phyloP scores from a whole-genome alignment of 1,140 invertebrate species.

The Pseudomyrmex dendroicus region DNA sequence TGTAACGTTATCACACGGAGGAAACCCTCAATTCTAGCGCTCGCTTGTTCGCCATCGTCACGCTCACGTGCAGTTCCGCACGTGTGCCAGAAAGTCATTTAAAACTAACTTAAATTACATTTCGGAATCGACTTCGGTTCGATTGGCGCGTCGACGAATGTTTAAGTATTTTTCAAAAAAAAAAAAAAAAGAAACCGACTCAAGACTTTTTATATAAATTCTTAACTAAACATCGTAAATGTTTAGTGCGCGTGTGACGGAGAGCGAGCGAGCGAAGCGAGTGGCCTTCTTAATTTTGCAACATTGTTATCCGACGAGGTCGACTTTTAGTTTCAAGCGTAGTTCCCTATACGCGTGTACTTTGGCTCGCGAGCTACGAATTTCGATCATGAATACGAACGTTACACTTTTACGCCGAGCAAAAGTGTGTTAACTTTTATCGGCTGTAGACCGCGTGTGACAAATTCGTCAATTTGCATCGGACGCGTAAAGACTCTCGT shows the following conservation, averaged over 20 bases:
- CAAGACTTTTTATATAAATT: neutral
- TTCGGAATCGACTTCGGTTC: neutral
- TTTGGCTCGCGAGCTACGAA: neutral
- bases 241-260: neutral
- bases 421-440: constrained; percentile 34
- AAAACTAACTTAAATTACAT: constrained; percentile 8
- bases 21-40: constrained; percentile 8
- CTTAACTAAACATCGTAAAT: neutral
- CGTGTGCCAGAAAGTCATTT: neutral
- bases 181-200: too few species aligned
- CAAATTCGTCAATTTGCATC: constrained; percentile 40
- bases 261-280: too few species aligned
- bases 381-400: neutral
- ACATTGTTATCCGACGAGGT: too few species aligned
- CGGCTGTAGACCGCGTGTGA: constrained; percentile 10
- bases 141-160: neutral
- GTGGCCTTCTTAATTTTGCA: too few species aligned
- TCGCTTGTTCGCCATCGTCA: constrained; percentile 6
- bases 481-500: constrained; percentile 27
- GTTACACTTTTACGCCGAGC: neutral
- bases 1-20: constrained; percentile 65
- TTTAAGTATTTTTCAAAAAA: neutral
- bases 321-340: too few species aligned
- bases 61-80: neutral
- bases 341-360: too few species aligned